Conservation (phyloP, 2,113 vertebrate genomes). For the Neolamprologus fasciatus region DNA sequence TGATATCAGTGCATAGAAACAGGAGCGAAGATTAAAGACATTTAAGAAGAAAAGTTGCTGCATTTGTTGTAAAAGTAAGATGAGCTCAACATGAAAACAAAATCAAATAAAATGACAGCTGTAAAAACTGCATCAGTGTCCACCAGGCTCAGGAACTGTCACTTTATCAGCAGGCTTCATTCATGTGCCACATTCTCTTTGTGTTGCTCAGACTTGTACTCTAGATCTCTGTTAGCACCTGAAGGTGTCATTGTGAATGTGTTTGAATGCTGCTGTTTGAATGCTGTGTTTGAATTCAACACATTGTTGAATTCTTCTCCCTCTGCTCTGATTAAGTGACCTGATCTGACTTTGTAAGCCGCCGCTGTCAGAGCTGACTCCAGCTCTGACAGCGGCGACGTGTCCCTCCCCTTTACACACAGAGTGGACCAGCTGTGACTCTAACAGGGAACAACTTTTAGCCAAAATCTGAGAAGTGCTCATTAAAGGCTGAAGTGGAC, state of each 20-base stretch:
- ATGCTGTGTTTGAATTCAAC: too few species aligned
- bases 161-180: neutral
- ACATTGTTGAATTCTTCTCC: neutral
- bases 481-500: neutral
- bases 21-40: neutral
- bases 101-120: neutral
- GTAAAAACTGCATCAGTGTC: neutral
- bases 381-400: neutral
- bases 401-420: neutral
- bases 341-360: neutral
- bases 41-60: neutral
- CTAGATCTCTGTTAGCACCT: neutral
- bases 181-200: neutral
- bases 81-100: neutral
- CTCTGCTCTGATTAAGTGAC: neutral
- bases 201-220: neutral
- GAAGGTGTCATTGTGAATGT: neutral
- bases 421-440: neutral
- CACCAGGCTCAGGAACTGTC: neutral
- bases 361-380: neutral
- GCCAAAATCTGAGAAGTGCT: neutral
- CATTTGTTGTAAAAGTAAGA: neutral
- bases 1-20: neutral
- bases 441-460: neutral
- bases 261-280: neutral